Percentiles rank a stretch among this genome's conserved stretches.
Evolutionary conservation across 2,888 invertebrate genomes (phyloP).

Genomic region (Aquatica leii): DNA sequence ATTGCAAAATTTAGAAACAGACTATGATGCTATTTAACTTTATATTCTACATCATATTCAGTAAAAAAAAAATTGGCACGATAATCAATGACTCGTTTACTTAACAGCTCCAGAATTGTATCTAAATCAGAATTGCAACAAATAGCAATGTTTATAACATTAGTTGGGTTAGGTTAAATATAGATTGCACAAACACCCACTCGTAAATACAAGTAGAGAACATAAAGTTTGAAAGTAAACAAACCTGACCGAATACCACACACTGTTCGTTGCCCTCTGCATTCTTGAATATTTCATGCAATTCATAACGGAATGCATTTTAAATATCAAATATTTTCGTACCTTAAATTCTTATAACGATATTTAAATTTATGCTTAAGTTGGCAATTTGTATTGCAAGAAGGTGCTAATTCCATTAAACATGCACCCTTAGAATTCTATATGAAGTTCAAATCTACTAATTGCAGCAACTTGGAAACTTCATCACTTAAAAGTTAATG

Average conservation of each 20-base stretch:
- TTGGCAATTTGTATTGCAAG: neutral
- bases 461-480: neutral
- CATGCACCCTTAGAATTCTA: slow-evolving; percentile 1
- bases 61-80: no score
- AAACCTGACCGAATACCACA: slow-evolving; percentile 18
- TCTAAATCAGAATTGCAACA: no score
- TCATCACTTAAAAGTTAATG: neutral
- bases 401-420: neutral
- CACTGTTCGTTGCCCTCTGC: slow-evolving; percentile 15
- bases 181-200: slow-evolving; percentile 21
- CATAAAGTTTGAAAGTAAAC: slow-evolving; percentile 22
- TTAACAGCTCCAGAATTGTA: no score
- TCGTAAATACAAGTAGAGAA: slow-evolving; percentile 17
- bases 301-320: neutral
- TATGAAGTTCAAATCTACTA: neutral
- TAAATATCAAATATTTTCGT: neutral
- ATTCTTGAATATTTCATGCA: neutral
- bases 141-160: no score
- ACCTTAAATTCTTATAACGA: neutral
- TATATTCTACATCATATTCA: no score
- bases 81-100: no score
- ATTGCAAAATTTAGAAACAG: no score
- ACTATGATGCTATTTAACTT: no score
- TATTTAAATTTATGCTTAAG: neutral
- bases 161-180: slow-evolving; percentile 21